Conservation (phyloP, 2,888 invertebrate species). For the Sarcophaga subvicina region DNA sequence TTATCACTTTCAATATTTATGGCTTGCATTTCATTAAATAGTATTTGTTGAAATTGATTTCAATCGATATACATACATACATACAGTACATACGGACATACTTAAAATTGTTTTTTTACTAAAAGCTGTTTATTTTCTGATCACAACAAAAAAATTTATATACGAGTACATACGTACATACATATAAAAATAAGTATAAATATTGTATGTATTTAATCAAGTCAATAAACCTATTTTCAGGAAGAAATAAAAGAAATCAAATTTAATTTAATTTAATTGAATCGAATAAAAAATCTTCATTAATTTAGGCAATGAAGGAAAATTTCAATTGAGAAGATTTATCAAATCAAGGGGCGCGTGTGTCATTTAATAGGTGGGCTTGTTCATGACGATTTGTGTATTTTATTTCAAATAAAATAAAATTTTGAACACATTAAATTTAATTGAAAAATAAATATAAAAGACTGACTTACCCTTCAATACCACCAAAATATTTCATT, state of each 20-base stretch:
- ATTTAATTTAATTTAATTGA: constrained; percentile 43
- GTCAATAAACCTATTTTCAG: constrained; percentile 42
- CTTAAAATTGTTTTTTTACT: too few relatives aligned
- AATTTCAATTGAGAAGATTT: constrained; percentile 1
- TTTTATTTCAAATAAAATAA: too few relatives aligned
- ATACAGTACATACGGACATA: too few relatives aligned
- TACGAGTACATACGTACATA: too few relatives aligned
- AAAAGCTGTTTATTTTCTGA: too few relatives aligned
- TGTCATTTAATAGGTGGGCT: constrained; percentile 4
- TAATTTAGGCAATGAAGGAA: constrained; percentile 4
- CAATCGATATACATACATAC: too few relatives aligned
- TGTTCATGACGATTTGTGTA: neutral
- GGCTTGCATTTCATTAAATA: too few relatives aligned
- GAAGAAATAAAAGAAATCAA: constrained; percentile 7
- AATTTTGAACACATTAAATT: neutral
- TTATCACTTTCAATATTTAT: too few relatives aligned
- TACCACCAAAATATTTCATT: constrained; percentile 79
- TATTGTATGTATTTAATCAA: neutral
- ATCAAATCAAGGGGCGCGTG: constrained; percentile 12
- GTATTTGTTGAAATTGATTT: too few relatives aligned
- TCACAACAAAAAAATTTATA: too few relatives aligned
- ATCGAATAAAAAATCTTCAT: constrained; percentile 36
- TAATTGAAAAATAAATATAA: neutral
- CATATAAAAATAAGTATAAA: too few relatives aligned
- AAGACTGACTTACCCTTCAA: constrained; percentile 77